A percentile compares a stretch with the other conserved stretches of the same genome.
These are phyloP conservation scores for Phalangium opilio DNA, from an alignment of 2,888 invertebrate species.

Conservation along the genomic window DNA sequence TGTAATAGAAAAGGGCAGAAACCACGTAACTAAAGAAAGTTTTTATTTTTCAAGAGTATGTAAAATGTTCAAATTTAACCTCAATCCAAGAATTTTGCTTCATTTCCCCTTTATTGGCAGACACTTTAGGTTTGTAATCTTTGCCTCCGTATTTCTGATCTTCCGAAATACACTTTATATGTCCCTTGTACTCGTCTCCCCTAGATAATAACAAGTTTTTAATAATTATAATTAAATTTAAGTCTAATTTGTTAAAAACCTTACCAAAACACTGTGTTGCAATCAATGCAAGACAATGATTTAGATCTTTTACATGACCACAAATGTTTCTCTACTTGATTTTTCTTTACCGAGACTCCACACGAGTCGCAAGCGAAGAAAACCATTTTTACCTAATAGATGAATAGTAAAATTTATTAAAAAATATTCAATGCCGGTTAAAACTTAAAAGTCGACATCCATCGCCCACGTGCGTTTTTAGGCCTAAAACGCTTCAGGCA, in stretches of 20 bases:
- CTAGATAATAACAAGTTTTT: constrained; percentile 40
- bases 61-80: constrained; percentile 5
- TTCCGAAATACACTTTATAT: constrained; percentile 72
- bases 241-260: constrained; percentile 19
- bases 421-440: too few relatives aligned
- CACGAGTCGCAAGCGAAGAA: constrained; percentile 85
- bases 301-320: constrained; percentile 48
- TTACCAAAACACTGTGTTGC: constrained; percentile 72
- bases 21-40: too few relatives aligned
- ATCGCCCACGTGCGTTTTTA: too few relatives aligned
- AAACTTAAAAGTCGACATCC: too few relatives aligned
- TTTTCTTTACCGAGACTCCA: constrained; percentile 78
- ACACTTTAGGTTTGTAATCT: constrained; percentile 14
- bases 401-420: not conserved
- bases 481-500: too few relatives aligned
- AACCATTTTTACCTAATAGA: constrained; percentile 51
- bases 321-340: constrained; percentile 73
- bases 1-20: too few relatives aligned
- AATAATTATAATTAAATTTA: constrained; percentile 5
- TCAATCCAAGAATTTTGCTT: constrained; percentile 75
- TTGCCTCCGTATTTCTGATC: constrained; percentile 63
- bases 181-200: constrained; percentile 56
- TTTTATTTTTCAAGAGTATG: too few relatives aligned
- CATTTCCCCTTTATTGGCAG: constrained; percentile 50
- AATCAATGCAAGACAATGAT: constrained; percentile 79